Evolutionary conservation across 2,113 vertebrate genomes (phyloP), one percentile per base, ranked within the genome.

Genomic region (Apaloderma vittatum): DNA sequence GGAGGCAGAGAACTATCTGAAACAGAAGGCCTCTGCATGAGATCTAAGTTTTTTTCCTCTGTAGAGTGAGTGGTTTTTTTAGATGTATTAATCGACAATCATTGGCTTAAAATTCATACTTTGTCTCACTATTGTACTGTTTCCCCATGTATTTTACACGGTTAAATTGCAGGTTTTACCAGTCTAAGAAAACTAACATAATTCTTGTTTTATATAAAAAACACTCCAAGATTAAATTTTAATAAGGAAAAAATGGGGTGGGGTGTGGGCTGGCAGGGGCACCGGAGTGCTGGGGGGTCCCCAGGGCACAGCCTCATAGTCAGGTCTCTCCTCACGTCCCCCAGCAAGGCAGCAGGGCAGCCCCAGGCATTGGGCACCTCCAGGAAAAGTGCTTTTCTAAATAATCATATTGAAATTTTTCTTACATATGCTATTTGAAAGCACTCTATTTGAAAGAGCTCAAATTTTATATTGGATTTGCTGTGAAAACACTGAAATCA

Each of bases 1-100:
- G 58, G 79, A 93, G 86, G 62, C 8, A 77, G 65, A 88, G 24
- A 95, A 85, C 94, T 74, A 88, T n/a, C 30, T 45, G 71, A 91
- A 94, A 94, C 30, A 77, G 76, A 80, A 90, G 45, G 79, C 48
- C 30, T 88, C 86, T 92, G 70, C 91, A 82, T 76, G 62, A 78
- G 59, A 96, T 58, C 46, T 40, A 75, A 87, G 20, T 4, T 59
- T 71, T 71, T 59, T 81, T 82, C 30, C 43, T 80, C 72, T 75
- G 34, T 45, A 86, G 49, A 78, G 46, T 23, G 46, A 91, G 62
- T n/a, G 83, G 94, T 71, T 61, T 30, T 46, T 88, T 76, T 68
- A 89, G 36, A 75, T 59, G 72, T 81, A 62, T 76, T 71, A 52
- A 22, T 12, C 26, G 32, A 77, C 37, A 81, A 5, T 75, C 18